Conservation (phyloP, 2,113 vertebrate genomes). For the Donacobius atricapilla region DNA sequence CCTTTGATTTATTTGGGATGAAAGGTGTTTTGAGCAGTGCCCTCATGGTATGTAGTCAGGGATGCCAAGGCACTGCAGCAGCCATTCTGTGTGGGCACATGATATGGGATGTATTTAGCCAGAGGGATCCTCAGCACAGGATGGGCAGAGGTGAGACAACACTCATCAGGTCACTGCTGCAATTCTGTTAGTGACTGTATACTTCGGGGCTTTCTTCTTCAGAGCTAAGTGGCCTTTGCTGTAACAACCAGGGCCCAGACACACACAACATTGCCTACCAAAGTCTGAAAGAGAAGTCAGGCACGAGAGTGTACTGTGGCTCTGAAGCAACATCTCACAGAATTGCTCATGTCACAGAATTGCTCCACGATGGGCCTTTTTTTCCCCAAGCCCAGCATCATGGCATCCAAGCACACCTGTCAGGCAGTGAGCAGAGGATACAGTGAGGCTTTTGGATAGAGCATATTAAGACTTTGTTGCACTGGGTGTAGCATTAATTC, state of each 20-base stretch:
- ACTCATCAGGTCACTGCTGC: neutral
- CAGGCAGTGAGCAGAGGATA: neutral
- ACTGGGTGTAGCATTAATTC: neutral
- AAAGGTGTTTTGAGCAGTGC: neutral
- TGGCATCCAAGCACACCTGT: rapidly evolving
- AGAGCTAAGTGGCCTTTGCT: neutral
- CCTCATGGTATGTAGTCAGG: neutral
- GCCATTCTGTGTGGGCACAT: neutral
- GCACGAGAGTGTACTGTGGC: neutral
- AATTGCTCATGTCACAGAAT: neutral
- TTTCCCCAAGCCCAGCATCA: neutral
- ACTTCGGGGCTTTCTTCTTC: neutral
- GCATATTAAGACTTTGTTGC: neutral
- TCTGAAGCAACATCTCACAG: neutral
- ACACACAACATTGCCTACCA: neutral
- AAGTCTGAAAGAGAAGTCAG: neutral
- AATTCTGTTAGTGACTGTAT: neutral
- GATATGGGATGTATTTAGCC: neutral
- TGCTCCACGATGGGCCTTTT: neutral
- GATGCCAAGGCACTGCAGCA: neutral
- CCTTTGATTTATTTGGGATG: neutral
- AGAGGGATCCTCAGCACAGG: neutral
- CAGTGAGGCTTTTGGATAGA: neutral
- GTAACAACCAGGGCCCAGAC: neutral
- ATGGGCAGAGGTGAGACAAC: neutral